Percentiles rank a stretch among this genome's conserved stretches.
phyloP scores from a whole-genome alignment of 2,113 vertebrate species.

The Tautogolabrus adspersus region DNA sequence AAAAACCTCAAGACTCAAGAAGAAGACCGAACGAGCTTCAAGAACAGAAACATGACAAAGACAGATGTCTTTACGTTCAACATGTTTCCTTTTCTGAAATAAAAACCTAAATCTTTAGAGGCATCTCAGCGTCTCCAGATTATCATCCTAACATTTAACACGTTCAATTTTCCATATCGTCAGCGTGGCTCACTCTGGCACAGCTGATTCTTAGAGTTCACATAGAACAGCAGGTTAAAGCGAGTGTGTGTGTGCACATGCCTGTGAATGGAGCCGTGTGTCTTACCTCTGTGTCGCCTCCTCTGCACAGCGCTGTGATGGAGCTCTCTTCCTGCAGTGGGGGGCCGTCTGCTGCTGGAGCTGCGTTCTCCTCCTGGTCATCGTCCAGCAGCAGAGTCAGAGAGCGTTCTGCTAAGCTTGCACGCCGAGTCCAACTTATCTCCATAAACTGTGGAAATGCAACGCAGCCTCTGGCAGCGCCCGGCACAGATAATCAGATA shows the following conservation, averaged over 20 bases:
- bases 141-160: too few species aligned
- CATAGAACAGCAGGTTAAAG: not conserved
- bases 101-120: too few species aligned
- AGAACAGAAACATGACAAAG: too few species aligned
- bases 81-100: too few species aligned
- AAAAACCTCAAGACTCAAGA: too few species aligned
- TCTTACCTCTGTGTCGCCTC: slow-evolving; percentile 41
- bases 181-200: too few species aligned
- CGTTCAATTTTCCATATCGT: too few species aligned
- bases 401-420: slow-evolving; percentile 64
- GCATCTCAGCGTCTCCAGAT: too few species aligned
- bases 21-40: too few species aligned
- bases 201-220: not conserved
- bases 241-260: not conserved
- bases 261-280: not conserved
- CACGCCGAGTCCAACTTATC: slow-evolving; percentile 48
- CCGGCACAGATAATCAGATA: slow-evolving; percentile 63
- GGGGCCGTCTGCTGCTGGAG: slow-evolving; percentile 15
- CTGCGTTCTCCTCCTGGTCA: slow-evolving; percentile 18
- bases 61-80: too few species aligned
- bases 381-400: slow-evolving; percentile 47
- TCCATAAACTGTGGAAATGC: slow-evolving; percentile 58
- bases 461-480: slow-evolving; percentile 60
- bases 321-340: slow-evolving; percentile 29
- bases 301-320: not conserved